Evolutionary conservation across 1,140 invertebrate genomes (phyloP), one percentile per base, ranked within the genome.

Genomic region (Drosophila athabasca): DNA sequence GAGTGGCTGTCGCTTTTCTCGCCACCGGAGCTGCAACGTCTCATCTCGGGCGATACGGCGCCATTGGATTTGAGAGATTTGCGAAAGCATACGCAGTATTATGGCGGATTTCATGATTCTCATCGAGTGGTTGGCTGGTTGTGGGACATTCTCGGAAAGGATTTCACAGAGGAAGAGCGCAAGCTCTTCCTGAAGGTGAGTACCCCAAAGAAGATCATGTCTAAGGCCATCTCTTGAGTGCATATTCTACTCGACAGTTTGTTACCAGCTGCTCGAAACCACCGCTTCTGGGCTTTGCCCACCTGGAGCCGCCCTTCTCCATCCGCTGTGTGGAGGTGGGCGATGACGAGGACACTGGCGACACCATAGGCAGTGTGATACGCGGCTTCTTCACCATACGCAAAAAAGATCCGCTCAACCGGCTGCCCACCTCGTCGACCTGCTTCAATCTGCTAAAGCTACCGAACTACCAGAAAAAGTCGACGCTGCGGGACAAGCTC

Each of bases 381-480:
- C 94, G 99, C 66, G 99, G 98, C 50, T 99, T 99, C 92, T 98
- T 99, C 82, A 99, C 98, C 26, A 98, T 99, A 79, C 93, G 97
- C 35, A 98, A 98, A 90, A 97, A 97, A 90, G 98, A 99, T 93
- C 98, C 98, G 0, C 95, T 98, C 51, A 97, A 98, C 91, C 94
- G 99, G 31, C 94, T 99, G 39, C 99, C 99, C 24, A 99, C 99
- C 0, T 99, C 98, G 0, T 99, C 99, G 0, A 99, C 99, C 0
- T 99, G 99, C 92, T 99, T 99, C 92, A 99, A 99, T 93, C 94
- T 99, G 26, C 94, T 99, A 11, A 99, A 99, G 92, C 93, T 99
- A 79, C 99, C 99, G 55, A 99, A 99, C 92, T 99, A 99, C 92
- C 97, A 98, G 90, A 98, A 98, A 92, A 98, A 98, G 90, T 96